Evolutionary conservation across 2,113 vertebrate species (phyloP), one percentile per base, ranked within the genome.

Genomic region (Telmatochromis sp.): DNA sequence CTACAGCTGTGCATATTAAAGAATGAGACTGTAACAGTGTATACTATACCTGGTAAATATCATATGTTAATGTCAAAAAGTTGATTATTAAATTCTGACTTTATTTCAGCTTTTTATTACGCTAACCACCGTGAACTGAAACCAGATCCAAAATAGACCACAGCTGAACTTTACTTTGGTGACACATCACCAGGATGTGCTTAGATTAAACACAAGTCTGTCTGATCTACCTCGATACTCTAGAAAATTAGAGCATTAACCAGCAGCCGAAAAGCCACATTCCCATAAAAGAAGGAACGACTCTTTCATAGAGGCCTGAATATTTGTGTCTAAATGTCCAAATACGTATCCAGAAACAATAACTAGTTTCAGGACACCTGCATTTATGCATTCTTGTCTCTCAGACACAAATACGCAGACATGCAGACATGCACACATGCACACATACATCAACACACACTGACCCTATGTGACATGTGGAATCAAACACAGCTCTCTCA

Each of bases 401-500:
- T 26, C 63, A 40, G 49, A 45, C 26, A 58, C 47, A 89, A 54
- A 57, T 65, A 10, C 51, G 28, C 28, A 53, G 47, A 87, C 79
- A 55, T 10, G n/a, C 35, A 75, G 53, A 87, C 68, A 54, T 8
- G 23, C 42, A 75, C 58, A 75, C 57, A 17, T 35, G 14, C 45
- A 75, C 58, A 75, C 58, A 17, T 35, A 12, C 45, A 88, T 85
- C 73, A 21, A 81, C 57, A 78, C 85, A 83, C 65, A 33, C 79
- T 91, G 89, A 91, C 93, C 93, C 87, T 89, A 81, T 79, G 81
- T 91, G 91, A 93, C 93, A 93, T 42, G 60, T 82, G 80, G 81
- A 92, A 93, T 95, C 92, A 94, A 93, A 93, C 92, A 75, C 87
- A 90, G 87, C 89, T 85, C 90, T 87, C 84, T 89, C 85, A 17